These are phyloP conservation scores for Platalea minor DNA, from an alignment of 2,797 vertebrate species.

Conservation along the genomic window DNA sequence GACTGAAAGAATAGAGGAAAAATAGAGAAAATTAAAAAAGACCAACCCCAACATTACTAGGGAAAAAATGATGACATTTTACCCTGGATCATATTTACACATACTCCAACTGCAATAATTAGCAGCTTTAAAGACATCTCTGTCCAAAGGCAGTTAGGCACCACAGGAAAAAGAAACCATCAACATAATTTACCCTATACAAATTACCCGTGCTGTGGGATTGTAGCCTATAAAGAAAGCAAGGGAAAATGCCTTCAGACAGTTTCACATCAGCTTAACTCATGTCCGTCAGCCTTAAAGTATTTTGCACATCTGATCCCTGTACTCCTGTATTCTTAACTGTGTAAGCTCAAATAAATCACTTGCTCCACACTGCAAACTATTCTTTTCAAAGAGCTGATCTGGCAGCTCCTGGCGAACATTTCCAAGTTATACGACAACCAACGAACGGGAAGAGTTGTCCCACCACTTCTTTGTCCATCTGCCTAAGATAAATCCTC, in stretches of 20 bases:
- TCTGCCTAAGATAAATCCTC: not conserved
- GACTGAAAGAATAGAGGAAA: not conserved
- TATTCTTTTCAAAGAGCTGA: not conserved
- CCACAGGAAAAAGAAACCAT: not conserved
- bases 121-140: not conserved
- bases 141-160: not conserved
- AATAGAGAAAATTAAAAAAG: not conserved
- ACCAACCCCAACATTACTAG: not conserved
- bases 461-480: not conserved
- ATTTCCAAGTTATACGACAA: not conserved
- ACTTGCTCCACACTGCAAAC: not conserved
- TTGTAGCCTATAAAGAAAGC: not conserved
- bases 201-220: not conserved
- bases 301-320: not conserved
- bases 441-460: not conserved
- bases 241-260: not conserved
- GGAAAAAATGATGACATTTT: not conserved
- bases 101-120: not conserved
- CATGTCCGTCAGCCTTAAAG: not conserved
- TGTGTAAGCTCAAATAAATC: not conserved
- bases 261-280: slow-evolving; percentile 13
- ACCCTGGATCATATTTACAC: not conserved
- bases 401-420: not conserved
- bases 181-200: not conserved
- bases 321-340: not conserved